These are phyloP conservation scores for Eupithecia tripunctaria DNA, from an alignment of 2,888 invertebrate genomes.

Conservation along the genomic window DNA sequence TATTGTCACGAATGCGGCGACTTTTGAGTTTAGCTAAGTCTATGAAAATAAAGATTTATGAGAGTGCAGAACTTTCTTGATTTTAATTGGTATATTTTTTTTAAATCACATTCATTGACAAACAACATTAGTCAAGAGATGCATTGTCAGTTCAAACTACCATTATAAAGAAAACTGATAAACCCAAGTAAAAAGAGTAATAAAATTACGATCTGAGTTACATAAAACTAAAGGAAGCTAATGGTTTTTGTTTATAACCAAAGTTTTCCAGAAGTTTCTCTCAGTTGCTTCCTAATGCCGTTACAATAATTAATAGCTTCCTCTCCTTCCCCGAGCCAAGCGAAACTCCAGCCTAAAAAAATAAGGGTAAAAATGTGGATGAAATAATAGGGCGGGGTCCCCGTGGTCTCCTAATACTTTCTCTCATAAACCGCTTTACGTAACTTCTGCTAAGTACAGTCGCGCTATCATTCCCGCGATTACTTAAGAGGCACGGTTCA, in stretches of 20 bases:
- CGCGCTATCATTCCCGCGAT: slow-evolving; percentile 39
- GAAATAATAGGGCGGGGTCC: slow-evolving; percentile 50
- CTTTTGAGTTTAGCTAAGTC: too few relatives aligned
- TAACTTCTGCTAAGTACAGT: slow-evolving; percentile 44
- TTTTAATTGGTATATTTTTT: too few relatives aligned
- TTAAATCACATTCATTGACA: not conserved
- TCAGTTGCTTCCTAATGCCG: slow-evolving; percentile 3
- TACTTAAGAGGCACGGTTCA: slow-evolving; percentile 17
- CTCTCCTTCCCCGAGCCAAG: slow-evolving; percentile 34
- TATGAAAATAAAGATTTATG: too few relatives aligned
- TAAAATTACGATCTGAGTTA: not conserved
- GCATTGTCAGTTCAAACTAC: not conserved
- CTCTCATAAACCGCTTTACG: slow-evolving; percentile 51
- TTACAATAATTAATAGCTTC: slow-evolving; percentile 14
- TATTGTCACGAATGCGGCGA: too few relatives aligned
- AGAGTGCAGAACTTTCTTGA: too few relatives aligned
- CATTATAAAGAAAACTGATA: not conserved
- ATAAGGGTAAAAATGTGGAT: slow-evolving; percentile 49
- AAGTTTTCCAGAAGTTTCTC: slow-evolving; percentile 8
- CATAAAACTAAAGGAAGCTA: not conserved
- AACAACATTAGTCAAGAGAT: not conserved
- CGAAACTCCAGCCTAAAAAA: slow-evolving; percentile 41
- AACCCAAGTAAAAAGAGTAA: not conserved
- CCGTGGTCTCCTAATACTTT: slow-evolving; percentile 50
- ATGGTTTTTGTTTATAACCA: not conserved